Conservation (phyloP, 2,113 vertebrate species). For the Pungitius pungitius region DNA sequence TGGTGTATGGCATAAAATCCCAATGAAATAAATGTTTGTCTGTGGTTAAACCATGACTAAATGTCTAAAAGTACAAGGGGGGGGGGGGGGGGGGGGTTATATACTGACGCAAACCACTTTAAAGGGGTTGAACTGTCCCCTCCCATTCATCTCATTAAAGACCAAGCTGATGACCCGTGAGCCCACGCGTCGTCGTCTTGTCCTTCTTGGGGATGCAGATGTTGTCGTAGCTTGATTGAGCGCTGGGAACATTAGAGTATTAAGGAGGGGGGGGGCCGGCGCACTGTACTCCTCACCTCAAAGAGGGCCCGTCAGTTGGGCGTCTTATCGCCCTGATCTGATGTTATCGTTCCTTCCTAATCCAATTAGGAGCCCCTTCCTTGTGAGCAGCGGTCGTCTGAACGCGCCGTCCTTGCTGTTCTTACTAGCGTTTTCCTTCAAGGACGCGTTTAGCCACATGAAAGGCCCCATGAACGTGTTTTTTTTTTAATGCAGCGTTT, state of each 20-base stretch:
- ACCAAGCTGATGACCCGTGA: neutral
- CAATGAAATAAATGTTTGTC: too few species aligned
- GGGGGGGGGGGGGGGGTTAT: too few species aligned
- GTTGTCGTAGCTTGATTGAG: slow-evolving; percentile 65
- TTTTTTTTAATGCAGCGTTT: slow-evolving; percentile 48
- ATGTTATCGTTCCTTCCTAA: slow-evolving; percentile 43
- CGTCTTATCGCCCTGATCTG: neutral
- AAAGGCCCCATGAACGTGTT: slow-evolving; percentile 50
- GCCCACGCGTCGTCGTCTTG: neutral
- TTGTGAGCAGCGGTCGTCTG: neutral
- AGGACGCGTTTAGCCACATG: slow-evolving; percentile 14
- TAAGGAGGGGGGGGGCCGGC: slow-evolving; percentile 23
- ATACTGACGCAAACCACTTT: too few species aligned
- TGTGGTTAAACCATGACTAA: too few species aligned
- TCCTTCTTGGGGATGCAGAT: slow-evolving; percentile 62
- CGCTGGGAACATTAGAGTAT: slow-evolving; percentile 51
- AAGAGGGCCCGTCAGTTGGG: neutral
- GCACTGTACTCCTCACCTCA: slow-evolving; percentile 53
- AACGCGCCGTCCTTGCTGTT: neutral
- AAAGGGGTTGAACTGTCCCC: too few species aligned
- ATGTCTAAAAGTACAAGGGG: neutral
- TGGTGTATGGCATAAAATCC: too few species aligned
- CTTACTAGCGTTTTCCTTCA: neutral
- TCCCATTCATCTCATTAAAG: too few species aligned
- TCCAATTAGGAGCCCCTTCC: slow-evolving; percentile 26